Evolutionary conservation across 1,140 invertebrate genomes (phyloP).

Genomic region (Muscidifurax raptorellus): DNA sequence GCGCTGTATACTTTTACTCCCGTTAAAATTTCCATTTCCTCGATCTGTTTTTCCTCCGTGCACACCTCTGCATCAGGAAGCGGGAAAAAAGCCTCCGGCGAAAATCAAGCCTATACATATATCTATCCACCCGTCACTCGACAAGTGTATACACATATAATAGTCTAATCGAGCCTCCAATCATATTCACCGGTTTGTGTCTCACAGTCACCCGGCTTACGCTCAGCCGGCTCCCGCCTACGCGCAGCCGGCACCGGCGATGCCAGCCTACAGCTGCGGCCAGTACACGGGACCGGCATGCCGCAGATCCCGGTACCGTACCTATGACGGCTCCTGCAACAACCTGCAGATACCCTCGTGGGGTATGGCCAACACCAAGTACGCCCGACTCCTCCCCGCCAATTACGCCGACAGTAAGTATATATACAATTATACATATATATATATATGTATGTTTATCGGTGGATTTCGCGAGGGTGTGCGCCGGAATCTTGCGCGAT

Average conservation of each 20-base stretch:
- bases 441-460: too few species aligned
- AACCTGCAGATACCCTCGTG: slow-evolving; percentile 83
- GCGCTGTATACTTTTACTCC: background rate
- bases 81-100: too few species aligned
- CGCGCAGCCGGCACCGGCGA: background rate
- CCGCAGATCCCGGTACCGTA: slow-evolving; percentile 79
- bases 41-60: background rate
- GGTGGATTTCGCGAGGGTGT: too few species aligned
- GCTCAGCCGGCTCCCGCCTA: too few species aligned
- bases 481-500: too few species aligned
- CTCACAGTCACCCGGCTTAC: slow-evolving; percentile 7
- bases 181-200: too few species aligned
- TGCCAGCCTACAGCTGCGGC: slow-evolving; percentile 52
- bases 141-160: too few species aligned
- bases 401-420: slow-evolving; percentile 87
- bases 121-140: too few species aligned
- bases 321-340: slow-evolving; percentile 91
- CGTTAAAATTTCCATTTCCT: background rate
- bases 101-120: too few species aligned
- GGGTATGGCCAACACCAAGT: slow-evolving; percentile 84
- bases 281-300: background rate
- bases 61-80: too few species aligned
- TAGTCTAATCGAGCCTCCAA: too few species aligned
- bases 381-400: slow-evolving; percentile 86
- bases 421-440: slow-evolving; percentile 37